Percentiles rank a stretch among this genome's conserved stretches.
phyloP scores from a whole-genome alignment of 2,113 vertebrate species.

The Heterocephalus glaber region DNA sequence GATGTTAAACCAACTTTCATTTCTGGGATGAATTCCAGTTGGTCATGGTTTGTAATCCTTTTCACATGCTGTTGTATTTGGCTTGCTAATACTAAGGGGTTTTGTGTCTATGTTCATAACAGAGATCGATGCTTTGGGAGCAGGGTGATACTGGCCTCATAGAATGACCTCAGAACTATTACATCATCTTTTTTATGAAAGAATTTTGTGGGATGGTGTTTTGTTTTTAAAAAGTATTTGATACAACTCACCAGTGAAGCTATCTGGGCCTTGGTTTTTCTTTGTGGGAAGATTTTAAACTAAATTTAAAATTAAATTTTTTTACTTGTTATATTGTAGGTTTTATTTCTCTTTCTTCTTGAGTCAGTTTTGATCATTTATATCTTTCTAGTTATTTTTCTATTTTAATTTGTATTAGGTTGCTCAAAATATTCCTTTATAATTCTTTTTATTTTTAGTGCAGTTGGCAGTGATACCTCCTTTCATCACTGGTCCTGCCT shows the following conservation, averaged over 20 bases:
- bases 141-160: neutral
- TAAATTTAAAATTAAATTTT: neutral
- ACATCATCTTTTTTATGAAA: neutral
- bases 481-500: neutral
- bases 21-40: neutral
- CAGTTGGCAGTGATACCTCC: fast-evolving
- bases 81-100: neutral
- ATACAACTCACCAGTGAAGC: neutral
- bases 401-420: neutral
- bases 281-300: neutral
- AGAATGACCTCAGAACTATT: neutral
- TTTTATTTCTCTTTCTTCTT: neutral
- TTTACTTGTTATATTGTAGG: neutral
- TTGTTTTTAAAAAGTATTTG: neutral
- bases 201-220: no score
- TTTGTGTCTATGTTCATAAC: neutral
- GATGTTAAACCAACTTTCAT: neutral
- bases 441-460: neutral
- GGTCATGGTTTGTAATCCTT: neutral
- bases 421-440: fast-evolving
- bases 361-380: neutral
- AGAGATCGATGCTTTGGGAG: neutral
- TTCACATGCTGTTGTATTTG: neutral
- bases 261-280: neutral
- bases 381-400: neutral